Evolutionary conservation across 1,140 invertebrate species (phyloP).

Genomic region (Xylocopa sonorina): DNA sequence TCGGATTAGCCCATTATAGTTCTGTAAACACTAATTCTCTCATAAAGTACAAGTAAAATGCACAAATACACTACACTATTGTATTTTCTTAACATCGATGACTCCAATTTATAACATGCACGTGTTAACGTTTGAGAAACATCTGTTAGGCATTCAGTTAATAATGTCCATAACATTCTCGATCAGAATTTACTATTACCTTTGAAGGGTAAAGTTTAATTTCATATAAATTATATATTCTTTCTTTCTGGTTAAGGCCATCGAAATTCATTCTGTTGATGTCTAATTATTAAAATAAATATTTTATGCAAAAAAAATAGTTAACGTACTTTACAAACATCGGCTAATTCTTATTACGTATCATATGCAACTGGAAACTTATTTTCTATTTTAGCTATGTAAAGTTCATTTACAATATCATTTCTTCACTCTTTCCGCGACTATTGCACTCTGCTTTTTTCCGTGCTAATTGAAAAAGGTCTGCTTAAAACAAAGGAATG

Average conservation of each 20-base stretch:
- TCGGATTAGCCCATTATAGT: conserved; percentile 44
- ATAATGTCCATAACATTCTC: conserved; percentile 41
- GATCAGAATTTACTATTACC: conserved; percentile 43
- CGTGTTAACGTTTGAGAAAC: conserved; percentile 46
- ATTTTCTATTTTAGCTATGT: conserved; percentile 47
- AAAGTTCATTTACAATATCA: conserved; percentile 45
- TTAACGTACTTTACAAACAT: conserved; percentile 53
- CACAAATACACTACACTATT: conserved; percentile 58
- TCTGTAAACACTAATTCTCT: conserved; percentile 43
- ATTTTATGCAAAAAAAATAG: conserved; percentile 59
- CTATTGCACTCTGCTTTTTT: conserved; percentile 46
- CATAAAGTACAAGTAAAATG: conserved; percentile 60
- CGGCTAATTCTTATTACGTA: conserved; percentile 45
- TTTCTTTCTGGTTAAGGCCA: conserved; percentile 58
- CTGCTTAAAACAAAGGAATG: conserved; percentile 60
- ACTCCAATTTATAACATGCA: conserved; percentile 63
- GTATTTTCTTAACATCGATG: conserved; percentile 62
- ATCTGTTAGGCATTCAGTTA: conserved; percentile 40
- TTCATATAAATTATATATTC: conserved; percentile 54
- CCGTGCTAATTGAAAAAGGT: conserved; percentile 47
- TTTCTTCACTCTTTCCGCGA: conserved; percentile 35
- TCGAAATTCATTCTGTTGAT: conserved; percentile 54
- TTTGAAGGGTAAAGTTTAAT: conserved; percentile 53
- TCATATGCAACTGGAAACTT: conserved; percentile 47
- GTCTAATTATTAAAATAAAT: conserved; percentile 64